Conservation (phyloP, 1,140 invertebrate species). For the Vanessa tameamea region DNA sequence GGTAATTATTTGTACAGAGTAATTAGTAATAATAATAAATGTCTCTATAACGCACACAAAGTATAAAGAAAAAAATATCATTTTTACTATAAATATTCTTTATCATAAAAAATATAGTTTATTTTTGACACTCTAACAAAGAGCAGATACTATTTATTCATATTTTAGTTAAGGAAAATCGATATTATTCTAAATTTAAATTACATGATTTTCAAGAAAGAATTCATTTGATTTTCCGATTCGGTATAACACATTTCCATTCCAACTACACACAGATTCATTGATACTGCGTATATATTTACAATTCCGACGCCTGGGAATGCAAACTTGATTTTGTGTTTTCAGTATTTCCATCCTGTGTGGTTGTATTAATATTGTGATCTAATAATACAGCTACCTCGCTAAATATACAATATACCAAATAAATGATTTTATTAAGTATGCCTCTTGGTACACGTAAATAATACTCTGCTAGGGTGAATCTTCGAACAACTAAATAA, state of each 20-base stretch:
- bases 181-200: background rate
- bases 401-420: constrained; percentile 5
- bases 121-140: no score
- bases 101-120: no score
- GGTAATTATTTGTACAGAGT: no score
- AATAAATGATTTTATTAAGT: background rate
- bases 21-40: no score
- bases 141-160: no score
- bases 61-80: no score
- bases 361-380: constrained; percentile 22
- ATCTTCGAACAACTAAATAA: no score
- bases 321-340: constrained; percentile 26
- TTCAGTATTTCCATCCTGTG: constrained; percentile 22
- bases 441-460: background rate
- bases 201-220: background rate
- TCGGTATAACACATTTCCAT: background rate
- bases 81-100: no score
- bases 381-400: constrained; percentile 6
- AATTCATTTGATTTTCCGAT: background rate
- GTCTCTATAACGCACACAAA: no score
- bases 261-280: constrained; percentile 11
- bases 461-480: background rate
- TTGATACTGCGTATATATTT: constrained; percentile 24
- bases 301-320: constrained; percentile 12
- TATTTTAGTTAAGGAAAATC: no score